A percentile compares a stretch with the other conserved stretches of the same genome.
Evolutionary conservation across 2,888 invertebrate genomes (phyloP).

Genomic region (Plagodis dolabraria): DNA sequence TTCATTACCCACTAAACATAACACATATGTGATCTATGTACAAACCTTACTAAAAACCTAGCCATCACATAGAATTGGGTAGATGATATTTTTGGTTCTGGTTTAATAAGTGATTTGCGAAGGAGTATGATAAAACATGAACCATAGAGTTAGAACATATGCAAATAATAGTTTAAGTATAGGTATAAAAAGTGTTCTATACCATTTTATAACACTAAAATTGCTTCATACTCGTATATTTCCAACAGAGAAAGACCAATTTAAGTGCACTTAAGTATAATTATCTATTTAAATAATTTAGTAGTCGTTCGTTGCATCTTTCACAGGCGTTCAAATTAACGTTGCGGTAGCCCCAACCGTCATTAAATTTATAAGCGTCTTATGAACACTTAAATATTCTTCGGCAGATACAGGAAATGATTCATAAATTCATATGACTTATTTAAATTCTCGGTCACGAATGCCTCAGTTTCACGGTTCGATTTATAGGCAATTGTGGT

Average conservation of each 20-base stretch:
- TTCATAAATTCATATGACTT: constrained; percentile 22
- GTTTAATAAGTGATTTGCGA: too few relatives aligned
- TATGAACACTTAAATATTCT: constrained; percentile 23
- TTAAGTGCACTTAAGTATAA: constrained; percentile 5
- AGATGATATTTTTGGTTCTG: too few relatives aligned
- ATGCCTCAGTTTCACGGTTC: constrained; percentile 34
- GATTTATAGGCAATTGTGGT: constrained; percentile 38
- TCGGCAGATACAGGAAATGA: constrained; percentile 33
- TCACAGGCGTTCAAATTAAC: constrained; percentile 16
- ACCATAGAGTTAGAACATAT: too few relatives aligned
- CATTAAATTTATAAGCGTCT: constrained; percentile 24
- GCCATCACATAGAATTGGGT: too few relatives aligned
- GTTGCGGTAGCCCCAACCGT: constrained; percentile 16
- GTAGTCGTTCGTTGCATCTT: constrained; percentile 13
- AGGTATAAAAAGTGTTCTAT: too few relatives aligned
- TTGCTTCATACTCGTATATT: not conserved
- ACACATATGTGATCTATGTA: too few relatives aligned
- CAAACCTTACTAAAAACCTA: too few relatives aligned
- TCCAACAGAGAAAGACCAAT: not conserved
- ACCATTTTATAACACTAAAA: not conserved
- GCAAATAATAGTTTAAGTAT: too few relatives aligned
- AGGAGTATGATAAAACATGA: too few relatives aligned
- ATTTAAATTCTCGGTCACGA: constrained; percentile 32
- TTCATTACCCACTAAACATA: not conserved
- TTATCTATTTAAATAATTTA: constrained; percentile 15